Percentiles rank a stretch among this genome's conserved stretches.
Conservation (phyloP, 2,113 vertebrate genomes). For the Scortum barcoo region DNA sequence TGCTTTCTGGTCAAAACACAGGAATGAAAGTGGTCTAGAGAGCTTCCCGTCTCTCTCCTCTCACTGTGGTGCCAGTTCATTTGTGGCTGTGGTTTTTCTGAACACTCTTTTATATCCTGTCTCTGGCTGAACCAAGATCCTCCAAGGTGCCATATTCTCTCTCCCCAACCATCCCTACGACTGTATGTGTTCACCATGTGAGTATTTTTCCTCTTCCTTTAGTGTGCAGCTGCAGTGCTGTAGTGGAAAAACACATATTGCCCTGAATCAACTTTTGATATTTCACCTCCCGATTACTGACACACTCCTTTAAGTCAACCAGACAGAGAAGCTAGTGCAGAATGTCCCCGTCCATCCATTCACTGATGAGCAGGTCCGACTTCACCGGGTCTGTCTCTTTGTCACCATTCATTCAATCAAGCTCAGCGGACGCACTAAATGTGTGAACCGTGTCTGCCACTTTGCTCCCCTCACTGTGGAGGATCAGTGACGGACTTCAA, state of each 20-base stretch:
- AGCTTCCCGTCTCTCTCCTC: slow-evolving; percentile 27
- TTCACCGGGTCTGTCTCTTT: background rate
- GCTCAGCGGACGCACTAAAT: slow-evolving; percentile 28
- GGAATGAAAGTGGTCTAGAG: slow-evolving; percentile 43
- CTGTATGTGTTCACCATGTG: background rate
- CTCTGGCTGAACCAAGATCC: background rate
- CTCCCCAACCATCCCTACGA: background rate
- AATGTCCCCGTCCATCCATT: slow-evolving; percentile 2
- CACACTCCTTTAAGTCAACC: background rate
- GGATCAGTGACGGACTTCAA: slow-evolving; percentile 47
- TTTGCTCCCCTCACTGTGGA: slow-evolving; percentile 21
- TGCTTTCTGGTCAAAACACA: slow-evolving; percentile 50
- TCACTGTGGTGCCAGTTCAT: slow-evolving; percentile 29
- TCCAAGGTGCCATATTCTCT: slow-evolving; percentile 1
- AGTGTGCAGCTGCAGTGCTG: background rate
- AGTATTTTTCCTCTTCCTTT: slow-evolving; percentile 5
- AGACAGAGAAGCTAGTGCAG: background rate
- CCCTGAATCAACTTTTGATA: background rate
- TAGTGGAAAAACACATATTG: background rate
- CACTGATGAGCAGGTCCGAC: slow-evolving; percentile 5
- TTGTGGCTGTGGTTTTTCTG: slow-evolving; percentile 30
- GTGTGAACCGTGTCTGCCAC: slow-evolving; percentile 56
- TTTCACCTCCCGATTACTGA: background rate
- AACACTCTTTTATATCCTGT: slow-evolving; percentile 22
- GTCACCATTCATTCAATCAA: slow-evolving; percentile 31